Base-by-base conservation (phyloP, 2,113 vertebrate genomes). In the Strix aluco region DNA sequence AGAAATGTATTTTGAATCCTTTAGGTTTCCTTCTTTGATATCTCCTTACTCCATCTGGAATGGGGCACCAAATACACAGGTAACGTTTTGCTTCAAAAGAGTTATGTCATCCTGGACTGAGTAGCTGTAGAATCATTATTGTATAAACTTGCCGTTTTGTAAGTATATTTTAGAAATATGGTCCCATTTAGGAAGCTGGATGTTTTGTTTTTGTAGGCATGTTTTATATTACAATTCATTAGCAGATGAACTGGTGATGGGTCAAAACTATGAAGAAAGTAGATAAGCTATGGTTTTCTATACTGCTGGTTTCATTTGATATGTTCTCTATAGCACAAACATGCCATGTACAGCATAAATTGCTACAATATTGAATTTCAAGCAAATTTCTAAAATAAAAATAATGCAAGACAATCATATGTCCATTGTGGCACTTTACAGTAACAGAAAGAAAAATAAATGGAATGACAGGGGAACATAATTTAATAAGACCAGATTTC, bases 211-310 rank as follows among this genome's bases (percentile, higher is more conserved):
- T 88, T 92, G 51, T 71, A 91, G 80, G 55, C 38, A 30, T 67
- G 79, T 70, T 95, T 96, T 79, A 42, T 79, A 94, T 89, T 94
- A 91, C 57, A 69, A 12, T 59, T 92, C n/a, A 81, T 91, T 91
- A 86, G 72, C 86, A 95, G 84, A 91, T 49, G 62, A 79, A 82
- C 61, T 46, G 34, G 34, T 79, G 78, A 81, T 87, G 78, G 57
- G 81, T 90, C 73, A 81, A 65, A 96, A 69, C 58, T 72, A 47
- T 20, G 84, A 80, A 91, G 13, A 75, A 85, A 79, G 30, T 16
- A 92, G 49, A 49, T 91, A 96, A 92, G 32, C 58, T 90, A 29
- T 21, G 26, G 32, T 70, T 73, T 80, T 86, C 73, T 69, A 2
- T 26, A 57, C n/a, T 70, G 71, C 69, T 85, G 58, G n/a, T 83